Evolutionary conservation across 2,797 vertebrate genomes (phyloP), one percentile per base, ranked within the genome.

Genomic region (Chanos chanos): DNA sequence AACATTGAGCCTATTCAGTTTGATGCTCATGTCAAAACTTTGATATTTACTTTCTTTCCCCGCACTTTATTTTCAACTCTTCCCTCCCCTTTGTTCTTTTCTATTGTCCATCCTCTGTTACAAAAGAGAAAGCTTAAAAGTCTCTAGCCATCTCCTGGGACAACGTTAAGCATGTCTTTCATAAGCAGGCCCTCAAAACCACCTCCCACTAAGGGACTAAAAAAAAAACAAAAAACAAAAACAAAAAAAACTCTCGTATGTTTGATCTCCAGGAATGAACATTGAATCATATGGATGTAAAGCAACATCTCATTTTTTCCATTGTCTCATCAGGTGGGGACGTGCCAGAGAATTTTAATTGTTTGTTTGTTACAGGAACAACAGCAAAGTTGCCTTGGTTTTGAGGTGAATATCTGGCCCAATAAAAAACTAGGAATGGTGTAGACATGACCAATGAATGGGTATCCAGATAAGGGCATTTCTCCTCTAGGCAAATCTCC

Each of bases 341-440:
- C 3, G 6, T 50, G 51, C 65, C 65, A 68, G 65, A 62, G 36
- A 50, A 68, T 61, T 61, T 40, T 56, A 65, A 68, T 68, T 68
- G 61, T 68, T 68, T 68, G 65, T 68, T 68, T 68, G 61, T 68
- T 51, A 55, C 51, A 37, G 40, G 36, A 58, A 54, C 41, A 43
- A 49, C 47, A 62, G 45, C 37, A 56, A 49, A 49, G 60, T 68
- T 61, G 53, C 19, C 50, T 40, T 43, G 43, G 47, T 34, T 31
- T 55, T 8, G 58, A 56, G 22, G 59, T 53, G 39, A 55, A 68
- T 67, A 54, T 60, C 40, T 54, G 50, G 18, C 43, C 65, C 54
- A 61, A 55, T 68, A 61, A 56, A 56, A 36, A 63, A 39, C 41
- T 12, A 37, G 45, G 21, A 54, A 13, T 60, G 44, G 39, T 19